These are phyloP conservation scores for Acleris cristana DNA, from an alignment of 2,888 invertebrate species.

Conservation along the genomic window DNA sequence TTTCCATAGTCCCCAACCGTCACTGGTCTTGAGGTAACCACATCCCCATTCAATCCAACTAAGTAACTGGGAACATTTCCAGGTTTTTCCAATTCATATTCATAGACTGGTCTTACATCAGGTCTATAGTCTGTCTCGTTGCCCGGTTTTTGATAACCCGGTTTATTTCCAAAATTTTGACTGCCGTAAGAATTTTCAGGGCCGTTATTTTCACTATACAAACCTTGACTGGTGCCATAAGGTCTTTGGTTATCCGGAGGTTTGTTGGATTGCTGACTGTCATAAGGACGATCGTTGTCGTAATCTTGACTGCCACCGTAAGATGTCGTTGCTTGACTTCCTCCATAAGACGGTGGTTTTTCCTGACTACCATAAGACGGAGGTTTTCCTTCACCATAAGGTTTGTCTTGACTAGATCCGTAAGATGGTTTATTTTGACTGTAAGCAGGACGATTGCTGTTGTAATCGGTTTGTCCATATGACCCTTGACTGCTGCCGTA, in stretches of 20 bases:
- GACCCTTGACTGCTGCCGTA: conserved; percentile 40
- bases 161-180: conserved; percentile 34
- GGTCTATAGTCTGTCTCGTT: conserved; percentile 45
- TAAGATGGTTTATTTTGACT: conserved; percentile 38
- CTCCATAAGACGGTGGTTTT: conserved; percentile 42
- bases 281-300: conserved; percentile 9
- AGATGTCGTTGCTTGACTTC: conserved; percentile 30
- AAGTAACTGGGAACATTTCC: conserved; percentile 64
- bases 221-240: conserved; percentile 30
- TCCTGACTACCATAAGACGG: conserved; percentile 38
- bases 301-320: conserved; percentile 32
- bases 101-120: conserved; percentile 70
- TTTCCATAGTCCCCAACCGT: conserved; percentile 62
- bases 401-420: conserved; percentile 38
- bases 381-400: conserved; percentile 36
- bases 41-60: conserved; percentile 60
- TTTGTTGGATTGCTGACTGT: conserved; percentile 28
- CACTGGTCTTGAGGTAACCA: conserved; percentile 70
- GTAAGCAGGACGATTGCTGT: conserved; percentile 32
- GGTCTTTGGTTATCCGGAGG: conserved; percentile 9
- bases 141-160: conserved; percentile 38
- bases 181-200: conserved; percentile 25
- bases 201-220: conserved; percentile 25
- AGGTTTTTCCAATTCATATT: conserved; percentile 65
- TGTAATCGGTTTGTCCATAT: conserved; percentile 41